Evolutionary conservation across 2,113 vertebrate genomes (phyloP), one percentile per base, ranked within the genome.

Genomic region (Syrrhaptes paradoxus): DNA sequence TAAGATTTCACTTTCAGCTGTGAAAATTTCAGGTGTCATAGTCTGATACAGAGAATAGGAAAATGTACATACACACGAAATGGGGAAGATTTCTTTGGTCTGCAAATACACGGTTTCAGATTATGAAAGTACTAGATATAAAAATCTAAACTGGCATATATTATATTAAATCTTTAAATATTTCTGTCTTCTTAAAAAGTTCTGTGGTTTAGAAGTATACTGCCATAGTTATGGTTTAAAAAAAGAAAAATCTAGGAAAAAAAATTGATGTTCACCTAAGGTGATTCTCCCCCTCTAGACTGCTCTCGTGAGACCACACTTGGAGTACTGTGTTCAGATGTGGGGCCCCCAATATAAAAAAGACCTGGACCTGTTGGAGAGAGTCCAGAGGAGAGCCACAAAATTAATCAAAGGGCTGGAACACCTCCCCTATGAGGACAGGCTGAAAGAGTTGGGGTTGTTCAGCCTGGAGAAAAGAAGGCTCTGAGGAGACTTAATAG

Each of bases 181-280:
- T 8, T 67, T 87, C 38, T 54, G 49, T 36, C 4, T 76, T 17
- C 17, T 71, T 26, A 43, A n/a, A 70, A 54, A 32, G 5, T 38
- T 58, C 32, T n/a, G 4, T 36, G 54, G 1, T 1, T 57, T 74
- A 10, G 7, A 3, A 74, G 3, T 45, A 15, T 43, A 43, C 32
- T 16, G 12, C 1, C 10, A 26, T 34, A 80, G 4, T 13, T 73
- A 8, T 16, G 31, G 11, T 16, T 45, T 17, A 4, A 43, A 52
- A 48, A 59, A 17, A 48, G 2, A 52, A 26, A 59, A 59, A 48
- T 13, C 11, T 18, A 45, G 36, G 25, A 36, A 45, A 51, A 77
- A 12, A 0, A 0, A 7, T 13, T 63, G 5, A 8, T 21, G 22
- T 66, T 48, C 2, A 36, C 49, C 79, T 79, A 10, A 52, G 48